Evolutionary conservation across 2,113 vertebrate species (phyloP).

Genomic region (Perognathus longimembris): DNA sequence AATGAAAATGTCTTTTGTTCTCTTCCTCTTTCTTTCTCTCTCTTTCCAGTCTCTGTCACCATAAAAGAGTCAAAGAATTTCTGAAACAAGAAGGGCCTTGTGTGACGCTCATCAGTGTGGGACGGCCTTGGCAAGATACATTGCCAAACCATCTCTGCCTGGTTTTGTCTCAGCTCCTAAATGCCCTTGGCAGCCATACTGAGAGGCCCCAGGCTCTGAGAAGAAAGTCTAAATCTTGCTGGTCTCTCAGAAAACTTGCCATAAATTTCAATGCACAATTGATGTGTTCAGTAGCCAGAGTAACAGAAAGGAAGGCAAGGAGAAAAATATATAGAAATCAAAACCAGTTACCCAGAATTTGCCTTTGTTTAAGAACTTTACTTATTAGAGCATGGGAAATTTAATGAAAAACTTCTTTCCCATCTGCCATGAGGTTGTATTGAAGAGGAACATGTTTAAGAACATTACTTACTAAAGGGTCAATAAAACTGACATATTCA

Average conservation of each 20-base stretch:
- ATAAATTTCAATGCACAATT: constrained; percentile 74
- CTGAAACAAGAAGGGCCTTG: neutral
- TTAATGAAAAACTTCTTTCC: constrained; percentile 75
- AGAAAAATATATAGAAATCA: constrained; percentile 60
- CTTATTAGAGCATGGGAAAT: constrained; percentile 69
- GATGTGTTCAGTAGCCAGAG: constrained; percentile 63
- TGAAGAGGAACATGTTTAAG: constrained; percentile 46
- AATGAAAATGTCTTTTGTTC: neutral
- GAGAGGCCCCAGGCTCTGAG: neutral
- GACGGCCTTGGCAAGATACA: neutral
- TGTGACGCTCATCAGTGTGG: constrained; percentile 4
- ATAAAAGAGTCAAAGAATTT: neutral
- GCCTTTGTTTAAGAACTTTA: constrained; percentile 71
- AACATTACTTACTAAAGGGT: neutral
- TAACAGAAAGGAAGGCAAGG: neutral
- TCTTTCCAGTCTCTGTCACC: neutral
- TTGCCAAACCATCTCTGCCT: neutral
- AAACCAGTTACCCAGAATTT: constrained; percentile 64
- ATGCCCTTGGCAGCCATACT: constrained; percentile 19
- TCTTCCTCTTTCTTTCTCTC: too few relatives aligned
- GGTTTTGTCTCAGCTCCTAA: constrained; percentile 36
- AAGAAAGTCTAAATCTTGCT: constrained; percentile 51
- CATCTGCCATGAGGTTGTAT: constrained; percentile 71
- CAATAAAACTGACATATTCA: neutral
- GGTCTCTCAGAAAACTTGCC: constrained; percentile 75